Evolutionary conservation across 2,888 invertebrate genomes (phyloP), one percentile per base, ranked within the genome.

Genomic region (Phalera bucephala): DNA sequence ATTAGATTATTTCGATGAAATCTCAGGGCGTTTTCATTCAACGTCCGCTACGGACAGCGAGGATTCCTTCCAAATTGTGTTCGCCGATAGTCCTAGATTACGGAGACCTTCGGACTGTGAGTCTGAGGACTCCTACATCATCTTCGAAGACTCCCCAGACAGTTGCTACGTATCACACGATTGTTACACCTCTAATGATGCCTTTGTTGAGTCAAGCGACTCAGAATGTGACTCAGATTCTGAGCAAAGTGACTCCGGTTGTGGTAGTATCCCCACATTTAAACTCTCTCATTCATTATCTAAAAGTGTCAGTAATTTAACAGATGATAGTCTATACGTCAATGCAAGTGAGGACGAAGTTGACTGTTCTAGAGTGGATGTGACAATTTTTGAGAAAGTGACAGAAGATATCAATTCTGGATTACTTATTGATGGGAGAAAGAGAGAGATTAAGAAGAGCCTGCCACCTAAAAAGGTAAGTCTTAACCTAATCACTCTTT

Each of bases 111-210:
- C 91, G 0, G 91, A 91, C 31, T 91, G 91, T 31, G 91, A 91
- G n/a, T 91, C 91, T 0, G 92, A 92, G 57, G 92, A 92, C 61
- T 91, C 91, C 0, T 92, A 91, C 50, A 91, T 92, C 1, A 73
- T 91, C 3, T 91, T 91, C 4, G 86, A 88, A 31, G 89, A 86
- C 0, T 70, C 74, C 1, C 81, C 81, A 0, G 82, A 83, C 31
- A 80, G 69, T 41, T 88, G 89, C 33, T 87, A 81, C 29, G 79
- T 77, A 0, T 73, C 85, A 0, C 77, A 77, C 31, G 79, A 68
- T 40, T 88, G 89, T 34, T 88, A 81, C 31, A 80, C 79, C 0
- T 72, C 85, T 0, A 77, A 78, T 0, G 87, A 89, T 45, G 81
- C 88, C 0, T 87, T 88, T 2, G 80, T 80, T 10, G 53, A 53